phyloP scores from a whole-genome alignment of 2,113 vertebrate species.

The Heptranchias perlo region DNA sequence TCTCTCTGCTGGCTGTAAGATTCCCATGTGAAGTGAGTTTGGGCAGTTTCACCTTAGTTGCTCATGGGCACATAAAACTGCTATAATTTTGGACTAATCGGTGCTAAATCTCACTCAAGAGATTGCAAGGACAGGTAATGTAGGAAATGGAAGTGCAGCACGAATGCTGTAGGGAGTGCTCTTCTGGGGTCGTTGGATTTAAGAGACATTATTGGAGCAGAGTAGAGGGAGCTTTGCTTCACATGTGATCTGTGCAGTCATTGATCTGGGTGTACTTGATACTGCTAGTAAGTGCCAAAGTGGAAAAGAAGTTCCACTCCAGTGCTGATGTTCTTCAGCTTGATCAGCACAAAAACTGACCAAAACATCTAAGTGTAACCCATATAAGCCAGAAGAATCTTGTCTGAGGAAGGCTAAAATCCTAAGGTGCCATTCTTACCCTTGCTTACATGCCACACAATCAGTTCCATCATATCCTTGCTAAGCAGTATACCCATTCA shows the following conservation, averaged over 20 bases:
- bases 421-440: not conserved
- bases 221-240: not conserved
- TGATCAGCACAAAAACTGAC: not conserved
- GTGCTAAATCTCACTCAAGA: not conserved
- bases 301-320: too few relatives aligned
- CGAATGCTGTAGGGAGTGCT: not conserved
- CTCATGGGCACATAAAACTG: not conserved
- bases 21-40: not conserved
- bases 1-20: too few relatives aligned
- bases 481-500: not conserved
- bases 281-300: too few relatives aligned
- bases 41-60: not conserved
- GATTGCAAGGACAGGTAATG: not conserved
- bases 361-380: not conserved
- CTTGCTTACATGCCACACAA: not conserved
- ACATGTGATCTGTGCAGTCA: not conserved
- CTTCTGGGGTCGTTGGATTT: not conserved
- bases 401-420: not conserved
- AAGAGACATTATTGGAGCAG: not conserved
- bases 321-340: too few relatives aligned
- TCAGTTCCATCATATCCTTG: not conserved
- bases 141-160: not conserved
- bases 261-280: not conserved
- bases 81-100: not conserved
- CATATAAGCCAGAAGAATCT: not conserved